Evolutionary conservation across 2,113 vertebrate species (phyloP), one percentile per base, ranked within the genome.

Genomic region (Asarcornis scutulata): DNA sequence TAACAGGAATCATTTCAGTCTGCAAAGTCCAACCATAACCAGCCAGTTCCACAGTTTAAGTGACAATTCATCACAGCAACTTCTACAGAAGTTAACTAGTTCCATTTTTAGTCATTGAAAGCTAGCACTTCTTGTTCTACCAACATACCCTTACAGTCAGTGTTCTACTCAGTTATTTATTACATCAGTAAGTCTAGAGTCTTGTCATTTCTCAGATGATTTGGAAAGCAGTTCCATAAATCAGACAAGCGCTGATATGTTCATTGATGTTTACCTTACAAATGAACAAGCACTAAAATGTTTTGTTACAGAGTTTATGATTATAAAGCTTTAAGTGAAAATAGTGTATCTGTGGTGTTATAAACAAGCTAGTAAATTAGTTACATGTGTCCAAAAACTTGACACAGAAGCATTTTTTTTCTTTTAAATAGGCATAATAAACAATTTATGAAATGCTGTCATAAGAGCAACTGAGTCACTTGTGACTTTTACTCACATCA

Each of bases 21-120:
- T 1, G 1, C 26, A 76, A n/a, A 80, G 83, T 6, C 2, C 27
- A 73, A 40, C 7, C 1, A 11, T 4, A 38, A n/a, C 15, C 26
- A 58, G 40, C 5, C 17, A 80, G 29, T 48, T 83, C 48, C 63
- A 68, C 1, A 3, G 27, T 40, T 86, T 50, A 64, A 88, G 85
- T 8, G 23, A 89, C 74, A 26, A 48, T 40, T 63, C 2, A 46
- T 31, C 52, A 79, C 9, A 40, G 40, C 40, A 48, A 31, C 48
- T 62, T 85, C 59, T 44, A 94, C 6, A 44, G 13, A 69, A 59
- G 17, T 7, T 38, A 72, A 25, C 7, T 34, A 42, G 36, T 80
- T 88, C 23, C 53, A 50, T 11, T 40, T 86, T 81, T n/a, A 73
- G 69, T 48, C 44, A 56, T 34, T 64, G 84, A 64, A 89, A 91